Conservation (phyloP, 2,888 invertebrate genomes). For the Torymus aiolomorphi region DNA sequence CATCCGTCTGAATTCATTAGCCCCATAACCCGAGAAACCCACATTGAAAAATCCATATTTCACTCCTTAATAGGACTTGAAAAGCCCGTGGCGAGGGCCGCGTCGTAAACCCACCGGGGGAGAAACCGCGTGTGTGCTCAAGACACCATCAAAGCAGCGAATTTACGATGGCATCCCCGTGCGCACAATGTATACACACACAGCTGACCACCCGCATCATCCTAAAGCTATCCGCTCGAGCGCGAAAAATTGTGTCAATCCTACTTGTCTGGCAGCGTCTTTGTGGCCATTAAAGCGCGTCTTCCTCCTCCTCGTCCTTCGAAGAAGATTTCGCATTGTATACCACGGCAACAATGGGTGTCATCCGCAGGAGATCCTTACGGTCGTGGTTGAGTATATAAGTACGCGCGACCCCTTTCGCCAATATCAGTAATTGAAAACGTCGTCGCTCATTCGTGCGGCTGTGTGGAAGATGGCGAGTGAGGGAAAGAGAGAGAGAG, state of each 20-base stretch:
- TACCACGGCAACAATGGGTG: conserved; percentile 18
- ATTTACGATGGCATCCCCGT: no score
- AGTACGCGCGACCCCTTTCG: conserved; percentile 22
- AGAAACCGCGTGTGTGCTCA: no score
- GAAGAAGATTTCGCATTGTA: not conserved
- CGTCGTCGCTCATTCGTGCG: conserved; percentile 20
- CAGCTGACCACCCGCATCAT: not conserved
- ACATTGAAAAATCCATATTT: not conserved
- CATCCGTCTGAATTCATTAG: not conserved
- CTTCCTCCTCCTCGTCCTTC: no score
- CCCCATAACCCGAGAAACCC: not conserved
- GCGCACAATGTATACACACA: no score
- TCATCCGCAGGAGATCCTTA: conserved; percentile 7
- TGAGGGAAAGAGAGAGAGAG: no score
- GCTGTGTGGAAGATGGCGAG: no score
- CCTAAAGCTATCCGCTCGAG: not conserved
- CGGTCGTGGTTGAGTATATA: conserved; percentile 2
- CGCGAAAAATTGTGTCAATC: conserved; percentile 31
- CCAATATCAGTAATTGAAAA: conserved; percentile 41
- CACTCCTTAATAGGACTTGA: not conserved
- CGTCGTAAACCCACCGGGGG: no score
- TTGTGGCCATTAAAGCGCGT: no score
- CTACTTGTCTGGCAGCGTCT: no score
- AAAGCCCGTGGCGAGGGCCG: not conserved
- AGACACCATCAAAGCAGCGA: no score